phyloP scores from a whole-genome alignment of 2,797 vertebrate species.

The Urocyon cinereoargenteus region DNA sequence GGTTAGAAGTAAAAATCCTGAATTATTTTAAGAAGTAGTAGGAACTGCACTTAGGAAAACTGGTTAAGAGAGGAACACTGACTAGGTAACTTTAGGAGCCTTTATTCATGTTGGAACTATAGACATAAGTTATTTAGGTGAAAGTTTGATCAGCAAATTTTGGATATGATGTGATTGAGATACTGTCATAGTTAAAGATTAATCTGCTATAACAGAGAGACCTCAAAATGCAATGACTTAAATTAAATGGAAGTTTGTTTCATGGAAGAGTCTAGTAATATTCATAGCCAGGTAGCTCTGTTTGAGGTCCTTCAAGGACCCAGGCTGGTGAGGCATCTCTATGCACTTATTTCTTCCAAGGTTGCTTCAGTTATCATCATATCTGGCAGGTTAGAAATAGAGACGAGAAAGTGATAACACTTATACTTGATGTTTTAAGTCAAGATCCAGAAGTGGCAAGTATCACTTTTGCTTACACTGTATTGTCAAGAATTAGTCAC shows the following conservation, averaged over 20 bases:
- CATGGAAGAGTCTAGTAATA: background rate
- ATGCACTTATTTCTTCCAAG: background rate
- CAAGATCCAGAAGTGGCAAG: background rate
- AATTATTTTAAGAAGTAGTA: background rate
- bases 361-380: background rate
- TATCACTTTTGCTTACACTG: background rate
- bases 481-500: background rate
- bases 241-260: constrained; percentile 14
- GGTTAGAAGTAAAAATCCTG: background rate
- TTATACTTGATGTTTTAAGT: background rate
- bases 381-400: background rate
- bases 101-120: background rate
- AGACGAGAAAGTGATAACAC: background rate
- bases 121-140: background rate
- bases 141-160: background rate
- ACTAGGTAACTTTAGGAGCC: background rate
- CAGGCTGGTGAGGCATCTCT: background rate
- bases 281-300: background rate
- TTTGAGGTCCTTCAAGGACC: background rate
- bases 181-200: background rate
- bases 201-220: background rate
- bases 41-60: background rate
- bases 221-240: background rate
- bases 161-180: background rate
- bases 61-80: background rate